A percentile compares a stretch with the other conserved stretches of the same genome.
These are phyloP conservation scores for Amphipyra tragopoginis DNA, from an alignment of 2,888 invertebrate genomes.

Conservation along the genomic window DNA sequence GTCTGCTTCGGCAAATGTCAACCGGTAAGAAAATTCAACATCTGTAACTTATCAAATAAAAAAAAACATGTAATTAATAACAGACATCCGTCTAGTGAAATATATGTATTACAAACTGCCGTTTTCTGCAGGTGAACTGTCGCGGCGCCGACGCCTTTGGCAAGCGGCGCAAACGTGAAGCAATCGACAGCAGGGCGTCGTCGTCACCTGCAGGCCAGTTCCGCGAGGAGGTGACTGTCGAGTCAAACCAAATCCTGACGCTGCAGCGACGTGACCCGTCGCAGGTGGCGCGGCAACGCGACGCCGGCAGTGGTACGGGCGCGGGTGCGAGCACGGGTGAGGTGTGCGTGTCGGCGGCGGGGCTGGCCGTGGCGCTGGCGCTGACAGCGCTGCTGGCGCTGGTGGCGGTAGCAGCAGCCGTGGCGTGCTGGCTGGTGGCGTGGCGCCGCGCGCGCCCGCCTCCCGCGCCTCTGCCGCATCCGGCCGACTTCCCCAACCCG, in stretches of 20 bases:
- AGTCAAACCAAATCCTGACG: constrained; percentile 97
- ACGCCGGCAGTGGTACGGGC: constrained; percentile 90
- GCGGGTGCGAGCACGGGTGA: constrained; percentile 91
- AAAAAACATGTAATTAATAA: background rate
- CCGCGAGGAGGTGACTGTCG: constrained; percentile 97
- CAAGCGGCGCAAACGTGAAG: constrained; percentile 92
- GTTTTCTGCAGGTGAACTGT: constrained; percentile 93
- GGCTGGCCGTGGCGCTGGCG: constrained; percentile 97
- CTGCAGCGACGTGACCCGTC: constrained; percentile 95
- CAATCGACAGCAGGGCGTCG: constrained; percentile 86
- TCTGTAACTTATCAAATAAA: background rate
- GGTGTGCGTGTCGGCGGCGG: constrained; percentile 98
- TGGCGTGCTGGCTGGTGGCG: constrained; percentile 98
- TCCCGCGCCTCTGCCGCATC: constrained; percentile 97
- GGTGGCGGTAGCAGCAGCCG: constrained; percentile 98
- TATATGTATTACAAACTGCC: background rate
- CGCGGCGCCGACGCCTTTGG: constrained; percentile 97
- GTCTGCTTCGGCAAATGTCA: constrained; percentile 98
- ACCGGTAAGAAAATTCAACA: constrained; percentile 90
- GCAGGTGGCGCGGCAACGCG: constrained; percentile 93
- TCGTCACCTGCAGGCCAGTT: constrained; percentile 94
- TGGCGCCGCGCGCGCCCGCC: constrained; percentile 96
- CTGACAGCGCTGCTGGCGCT: constrained; percentile 97
- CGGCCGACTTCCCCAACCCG: constrained; percentile 98
- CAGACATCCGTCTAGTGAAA: background rate